Conservation (phyloP, 2,113 vertebrate genomes). For the Centropus bengalensis region DNA sequence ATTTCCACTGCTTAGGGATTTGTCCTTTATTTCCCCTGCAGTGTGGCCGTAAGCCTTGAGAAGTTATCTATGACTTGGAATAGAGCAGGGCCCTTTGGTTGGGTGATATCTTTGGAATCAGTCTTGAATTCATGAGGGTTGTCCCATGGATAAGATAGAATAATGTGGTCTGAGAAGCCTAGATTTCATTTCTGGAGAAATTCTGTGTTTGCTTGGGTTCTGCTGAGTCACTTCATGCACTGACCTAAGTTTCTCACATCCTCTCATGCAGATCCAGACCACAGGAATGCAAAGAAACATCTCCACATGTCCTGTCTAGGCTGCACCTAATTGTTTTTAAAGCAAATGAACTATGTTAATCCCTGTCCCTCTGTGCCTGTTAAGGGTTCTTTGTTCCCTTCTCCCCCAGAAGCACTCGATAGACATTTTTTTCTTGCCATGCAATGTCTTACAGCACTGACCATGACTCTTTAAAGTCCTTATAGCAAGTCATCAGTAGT, state of each 20-base stretch:
- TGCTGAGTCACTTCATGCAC: neutral
- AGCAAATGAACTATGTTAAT: neutral
- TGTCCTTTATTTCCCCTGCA: neutral
- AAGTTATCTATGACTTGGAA: neutral
- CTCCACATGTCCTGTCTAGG: neutral
- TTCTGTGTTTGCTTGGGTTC: neutral
- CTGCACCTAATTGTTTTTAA: neutral
- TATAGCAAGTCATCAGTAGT: neutral
- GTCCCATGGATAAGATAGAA: neutral
- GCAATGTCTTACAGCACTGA: neutral
- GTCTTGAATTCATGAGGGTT: neutral
- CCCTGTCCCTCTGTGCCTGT: neutral
- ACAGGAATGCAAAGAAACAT: neutral
- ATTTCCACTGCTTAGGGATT: neutral
- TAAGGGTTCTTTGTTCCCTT: neutral
- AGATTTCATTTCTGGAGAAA: neutral
- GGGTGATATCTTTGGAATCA: neutral
- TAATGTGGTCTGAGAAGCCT: neutral
- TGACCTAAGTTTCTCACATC: accelerated
- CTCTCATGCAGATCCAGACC: neutral
- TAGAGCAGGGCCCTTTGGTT: neutral
- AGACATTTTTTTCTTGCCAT: neutral
- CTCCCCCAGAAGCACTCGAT: neutral
- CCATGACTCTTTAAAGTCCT: neutral
- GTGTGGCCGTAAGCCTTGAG: neutral